A percentile compares a stretch with the other conserved stretches of the same genome.
Conservation (phyloP, 2,113 vertebrate species). For the Ptychochromis oligacanthus region DNA sequence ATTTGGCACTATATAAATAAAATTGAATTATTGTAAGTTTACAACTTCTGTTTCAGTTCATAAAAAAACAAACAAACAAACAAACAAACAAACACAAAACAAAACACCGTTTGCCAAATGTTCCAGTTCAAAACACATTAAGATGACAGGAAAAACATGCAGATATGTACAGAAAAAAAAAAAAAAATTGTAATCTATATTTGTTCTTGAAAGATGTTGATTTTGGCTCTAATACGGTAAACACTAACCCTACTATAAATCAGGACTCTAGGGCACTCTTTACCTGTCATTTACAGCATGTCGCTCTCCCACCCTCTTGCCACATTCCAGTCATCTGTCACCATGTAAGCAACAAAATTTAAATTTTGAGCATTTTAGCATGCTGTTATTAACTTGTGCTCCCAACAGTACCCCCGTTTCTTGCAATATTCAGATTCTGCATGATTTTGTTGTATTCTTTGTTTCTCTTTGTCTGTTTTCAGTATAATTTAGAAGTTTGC, state of each 20-base stretch:
- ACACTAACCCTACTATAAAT: neutral
- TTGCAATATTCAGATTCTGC: neutral
- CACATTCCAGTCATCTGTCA: neutral
- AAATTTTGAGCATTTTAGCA: neutral
- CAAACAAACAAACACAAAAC: no score
- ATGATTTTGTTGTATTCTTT: no score
- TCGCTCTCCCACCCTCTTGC: neutral
- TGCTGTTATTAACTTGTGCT: neutral
- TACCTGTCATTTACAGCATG: neutral
- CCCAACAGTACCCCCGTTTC: neutral
- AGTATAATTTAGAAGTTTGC: neutral
- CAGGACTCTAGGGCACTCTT: neutral
- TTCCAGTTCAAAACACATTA: neutral
- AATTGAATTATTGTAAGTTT: neutral
- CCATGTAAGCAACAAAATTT: neutral
- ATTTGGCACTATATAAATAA: no score
- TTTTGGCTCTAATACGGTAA: neutral
- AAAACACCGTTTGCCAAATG: neutral
- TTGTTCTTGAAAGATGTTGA: neutral
- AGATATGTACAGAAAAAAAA: neutral
- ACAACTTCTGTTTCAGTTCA: neutral
- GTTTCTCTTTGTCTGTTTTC: neutral
- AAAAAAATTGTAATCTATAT: neutral
- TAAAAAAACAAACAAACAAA: no score
- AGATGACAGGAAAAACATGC: neutral